Percentiles rank a stretch among this genome's conserved stretches.
Evolutionary conservation across 2,888 invertebrate species (phyloP).

Genomic region (Trichopria drosophilae): DNA sequence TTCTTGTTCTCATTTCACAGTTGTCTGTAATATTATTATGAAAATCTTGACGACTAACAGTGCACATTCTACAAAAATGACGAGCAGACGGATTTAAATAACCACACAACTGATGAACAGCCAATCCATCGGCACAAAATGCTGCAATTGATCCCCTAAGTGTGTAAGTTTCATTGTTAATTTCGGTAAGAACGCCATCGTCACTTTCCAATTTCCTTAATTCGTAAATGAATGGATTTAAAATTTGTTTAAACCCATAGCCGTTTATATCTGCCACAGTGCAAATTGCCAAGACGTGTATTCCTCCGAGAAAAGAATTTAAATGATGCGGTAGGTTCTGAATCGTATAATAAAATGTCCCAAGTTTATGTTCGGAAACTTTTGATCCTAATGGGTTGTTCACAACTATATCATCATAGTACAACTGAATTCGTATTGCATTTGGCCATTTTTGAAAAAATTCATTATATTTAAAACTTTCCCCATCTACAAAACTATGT

Average conservation of each 20-base stretch:
- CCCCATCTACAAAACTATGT: neutral
- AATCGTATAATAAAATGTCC: slow-evolving; percentile 29
- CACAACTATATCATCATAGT: slow-evolving; percentile 33
- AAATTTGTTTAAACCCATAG: slow-evolving; percentile 13
- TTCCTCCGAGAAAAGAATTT: slow-evolving; percentile 21
- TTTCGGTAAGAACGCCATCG: neutral
- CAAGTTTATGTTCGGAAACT: slow-evolving; percentile 27
- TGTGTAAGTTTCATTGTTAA: neutral
- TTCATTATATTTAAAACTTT: neutral
- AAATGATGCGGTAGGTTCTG: slow-evolving; percentile 29
- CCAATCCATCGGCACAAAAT: slow-evolving; percentile 20
- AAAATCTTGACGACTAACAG: slow-evolving; percentile 1
- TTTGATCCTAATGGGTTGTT: slow-evolving; percentile 31
- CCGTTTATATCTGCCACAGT: slow-evolving; percentile 18
- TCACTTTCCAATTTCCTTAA: slow-evolving; percentile 18
- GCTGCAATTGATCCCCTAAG: slow-evolving; percentile 17
- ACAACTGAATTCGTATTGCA: slow-evolving; percentile 22
- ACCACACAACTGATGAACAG: slow-evolving; percentile 21
- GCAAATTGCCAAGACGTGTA: slow-evolving; percentile 29
- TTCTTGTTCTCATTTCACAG: neutral
- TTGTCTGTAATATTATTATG: neutral
- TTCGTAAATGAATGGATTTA: slow-evolving; percentile 12
- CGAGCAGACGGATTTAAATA: slow-evolving; percentile 17
- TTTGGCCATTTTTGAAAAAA: neutral
- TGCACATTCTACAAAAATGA: slow-evolving; percentile 27